Evolutionary conservation across 2,113 vertebrate genomes (phyloP).

Genomic region (Poeciliopsis prolifica): DNA sequence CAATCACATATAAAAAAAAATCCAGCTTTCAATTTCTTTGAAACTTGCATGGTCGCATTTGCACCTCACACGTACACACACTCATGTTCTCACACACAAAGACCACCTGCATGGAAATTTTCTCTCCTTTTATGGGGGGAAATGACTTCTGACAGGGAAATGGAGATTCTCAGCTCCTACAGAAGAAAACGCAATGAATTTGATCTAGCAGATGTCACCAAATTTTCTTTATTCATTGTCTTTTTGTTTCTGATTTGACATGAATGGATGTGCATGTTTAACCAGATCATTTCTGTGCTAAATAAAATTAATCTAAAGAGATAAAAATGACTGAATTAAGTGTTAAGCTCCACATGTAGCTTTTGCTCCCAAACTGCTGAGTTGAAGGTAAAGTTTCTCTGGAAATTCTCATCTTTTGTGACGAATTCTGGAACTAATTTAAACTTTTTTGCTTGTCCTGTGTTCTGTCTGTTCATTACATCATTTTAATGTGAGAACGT

Average conservation of each 20-base stretch:
- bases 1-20: constrained; percentile 46
- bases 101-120: constrained; percentile 44
- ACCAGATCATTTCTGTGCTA: too few relatives aligned
- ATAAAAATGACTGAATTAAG: too few relatives aligned
- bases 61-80: constrained; percentile 2
- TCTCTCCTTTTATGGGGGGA: constrained; percentile 36
- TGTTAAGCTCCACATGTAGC: too few relatives aligned
- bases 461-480: background rate
- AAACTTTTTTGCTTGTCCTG: background rate
- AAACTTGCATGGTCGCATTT: constrained; percentile 27
- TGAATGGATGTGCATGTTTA: background rate
- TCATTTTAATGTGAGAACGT: background rate
- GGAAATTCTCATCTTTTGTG: background rate
- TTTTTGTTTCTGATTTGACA: background rate
- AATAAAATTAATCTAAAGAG: too few relatives aligned
- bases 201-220: constrained; percentile 21
- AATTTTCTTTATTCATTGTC: background rate
- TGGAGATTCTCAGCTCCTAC: constrained; percentile 29
- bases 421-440: background rate
- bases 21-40: constrained; percentile 36
- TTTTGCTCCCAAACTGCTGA: too few relatives aligned
- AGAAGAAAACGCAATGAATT: constrained; percentile 24
- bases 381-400: background rate
- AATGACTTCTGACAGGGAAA: constrained; percentile 39
- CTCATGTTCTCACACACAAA: constrained; percentile 4